Evolutionary conservation across 2,797 vertebrate species (phyloP).

Genomic region (Aldrovandia affinis): DNA sequence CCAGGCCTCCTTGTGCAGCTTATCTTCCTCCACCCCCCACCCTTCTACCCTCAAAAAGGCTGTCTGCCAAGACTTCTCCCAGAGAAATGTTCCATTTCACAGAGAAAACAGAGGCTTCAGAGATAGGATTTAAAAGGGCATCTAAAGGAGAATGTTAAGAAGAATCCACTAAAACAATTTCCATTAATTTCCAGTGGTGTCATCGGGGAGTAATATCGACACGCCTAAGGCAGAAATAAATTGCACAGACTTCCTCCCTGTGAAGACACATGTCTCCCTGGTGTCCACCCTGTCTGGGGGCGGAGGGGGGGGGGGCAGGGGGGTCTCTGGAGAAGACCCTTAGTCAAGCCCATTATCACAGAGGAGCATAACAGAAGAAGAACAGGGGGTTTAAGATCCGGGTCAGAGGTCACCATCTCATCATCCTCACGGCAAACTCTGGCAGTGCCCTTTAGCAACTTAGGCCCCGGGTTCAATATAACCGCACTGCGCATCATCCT

Average conservation of each 20-base stretch:
- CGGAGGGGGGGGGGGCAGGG: conserved; percentile 51
- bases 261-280: conserved; percentile 70
- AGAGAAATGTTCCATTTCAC: conserved; percentile 11
- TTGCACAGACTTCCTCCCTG: conserved; percentile 77
- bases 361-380: conserved; percentile 25
- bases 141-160: conserved; percentile 83
- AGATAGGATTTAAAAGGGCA: conserved; percentile 76
- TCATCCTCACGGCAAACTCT: neutral
- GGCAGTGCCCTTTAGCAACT: neutral
- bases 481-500: neutral
- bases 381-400: neutral
- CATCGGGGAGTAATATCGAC: conserved; percentile 79
- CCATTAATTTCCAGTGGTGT: conserved; percentile 80
- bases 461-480: neutral
- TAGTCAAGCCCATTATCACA: conserved; percentile 54
- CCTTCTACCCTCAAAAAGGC: conserved; percentile 58
- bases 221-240: conserved; percentile 81
- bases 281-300: conserved; percentile 74
- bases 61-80: conserved; percentile 65
- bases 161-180: conserved; percentile 83
- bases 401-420: neutral
- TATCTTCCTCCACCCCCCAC: conserved; percentile 26
- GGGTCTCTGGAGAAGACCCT: conserved; percentile 62
- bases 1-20: conserved; percentile 62
- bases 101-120: conserved; percentile 51